These are phyloP conservation scores for Drosophila seguyi DNA, from an alignment of 1,140 invertebrate genomes.

Conservation along the genomic window DNA sequence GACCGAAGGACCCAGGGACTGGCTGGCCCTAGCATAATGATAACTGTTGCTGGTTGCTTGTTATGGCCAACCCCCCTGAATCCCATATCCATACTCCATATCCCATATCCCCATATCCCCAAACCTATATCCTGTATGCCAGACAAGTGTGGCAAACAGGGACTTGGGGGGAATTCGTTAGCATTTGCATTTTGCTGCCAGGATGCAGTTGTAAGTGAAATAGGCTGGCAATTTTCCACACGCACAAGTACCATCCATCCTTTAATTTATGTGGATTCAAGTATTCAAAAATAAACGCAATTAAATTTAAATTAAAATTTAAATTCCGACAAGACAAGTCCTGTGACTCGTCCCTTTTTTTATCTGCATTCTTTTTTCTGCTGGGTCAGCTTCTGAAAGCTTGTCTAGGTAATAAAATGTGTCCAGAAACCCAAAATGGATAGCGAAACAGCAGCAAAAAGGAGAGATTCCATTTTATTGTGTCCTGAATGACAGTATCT, in stretches of 20 bases:
- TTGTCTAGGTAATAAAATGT: constrained; percentile 4
- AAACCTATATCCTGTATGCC: not conserved
- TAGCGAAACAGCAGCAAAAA: too few species aligned
- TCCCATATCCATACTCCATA: not conserved
- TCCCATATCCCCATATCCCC: not conserved
- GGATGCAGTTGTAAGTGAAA: constrained; percentile 41
- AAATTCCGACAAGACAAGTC: not conserved
- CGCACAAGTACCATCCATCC: too few species aligned
- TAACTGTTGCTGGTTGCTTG: constrained; percentile 62
- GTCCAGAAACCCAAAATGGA: too few species aligned
- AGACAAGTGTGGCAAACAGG: too few species aligned
- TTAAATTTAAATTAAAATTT: constrained; percentile 1
- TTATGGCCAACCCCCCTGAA: not conserved
- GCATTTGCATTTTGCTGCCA: constrained; percentile 61
- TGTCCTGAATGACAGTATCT: constrained; percentile 14
- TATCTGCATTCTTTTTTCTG: not conserved
- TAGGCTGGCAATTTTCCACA: too few species aligned
- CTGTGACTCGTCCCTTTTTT: not conserved
- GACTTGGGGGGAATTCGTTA: too few species aligned
- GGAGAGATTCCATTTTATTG: constrained; percentile 7
- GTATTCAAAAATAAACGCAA: not conserved
- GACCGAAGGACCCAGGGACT: constrained; percentile 17
- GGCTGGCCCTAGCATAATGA: constrained; percentile 39
- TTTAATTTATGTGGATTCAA: too few species aligned
- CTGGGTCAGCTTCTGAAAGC: not conserved